A percentile compares a stretch with the other conserved stretches of the same genome.
Evolutionary conservation across 2,113 vertebrate genomes (phyloP).

Genomic region (Melanocharis versteri): DNA sequence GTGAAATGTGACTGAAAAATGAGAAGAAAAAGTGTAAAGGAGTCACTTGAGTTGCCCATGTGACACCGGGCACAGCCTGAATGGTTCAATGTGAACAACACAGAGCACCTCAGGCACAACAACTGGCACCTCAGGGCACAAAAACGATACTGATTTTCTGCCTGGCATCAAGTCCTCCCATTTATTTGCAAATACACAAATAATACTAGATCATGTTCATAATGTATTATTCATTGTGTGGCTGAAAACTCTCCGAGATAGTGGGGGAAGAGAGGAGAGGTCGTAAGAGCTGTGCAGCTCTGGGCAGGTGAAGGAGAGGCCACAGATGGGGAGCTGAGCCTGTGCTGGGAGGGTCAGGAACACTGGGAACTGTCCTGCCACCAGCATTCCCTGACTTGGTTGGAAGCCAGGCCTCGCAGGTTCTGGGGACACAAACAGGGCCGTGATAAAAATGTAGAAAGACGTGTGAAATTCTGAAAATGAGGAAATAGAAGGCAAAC

Average conservation of each 20-base stretch:
- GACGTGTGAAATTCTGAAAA: background rate
- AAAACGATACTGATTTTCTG: background rate
- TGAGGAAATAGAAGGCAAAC: background rate
- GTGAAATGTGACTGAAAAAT: background rate
- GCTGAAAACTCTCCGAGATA: background rate
- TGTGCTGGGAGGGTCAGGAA: background rate
- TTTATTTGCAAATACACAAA: background rate
- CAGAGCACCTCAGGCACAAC: no score
- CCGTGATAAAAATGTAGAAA: rapidly evolving
- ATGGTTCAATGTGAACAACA: background rate
- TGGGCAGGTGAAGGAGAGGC: background rate
- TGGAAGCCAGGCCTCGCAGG: background rate
- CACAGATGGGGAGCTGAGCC: background rate
- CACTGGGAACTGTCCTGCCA: background rate
- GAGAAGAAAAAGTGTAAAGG: background rate
- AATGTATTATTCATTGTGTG: background rate
- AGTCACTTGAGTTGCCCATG: background rate
- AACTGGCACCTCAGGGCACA: background rate
- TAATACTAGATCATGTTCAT: background rate
- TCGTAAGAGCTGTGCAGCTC: background rate
- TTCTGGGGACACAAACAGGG: background rate
- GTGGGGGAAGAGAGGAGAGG: background rate
- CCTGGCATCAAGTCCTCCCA: background rate
- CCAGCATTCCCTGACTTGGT: background rate
- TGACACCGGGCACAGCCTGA: background rate